Percentiles rank a stretch among this genome's conserved stretches.
Evolutionary conservation across 2,888 invertebrate genomes (phyloP).

Genomic region (Amorpha juglandis): DNA sequence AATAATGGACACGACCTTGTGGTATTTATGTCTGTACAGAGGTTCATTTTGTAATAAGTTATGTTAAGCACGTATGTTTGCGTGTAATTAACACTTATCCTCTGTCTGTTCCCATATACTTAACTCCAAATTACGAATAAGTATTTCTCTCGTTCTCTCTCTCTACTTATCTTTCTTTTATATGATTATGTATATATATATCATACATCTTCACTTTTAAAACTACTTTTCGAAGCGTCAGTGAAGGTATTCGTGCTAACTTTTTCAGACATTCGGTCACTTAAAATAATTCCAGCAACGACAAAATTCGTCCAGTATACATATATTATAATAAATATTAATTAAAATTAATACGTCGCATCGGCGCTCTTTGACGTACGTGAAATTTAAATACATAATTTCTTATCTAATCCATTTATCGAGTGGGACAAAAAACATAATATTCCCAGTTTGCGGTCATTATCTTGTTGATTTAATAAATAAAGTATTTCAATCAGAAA

Average conservation of each 20-base stretch:
- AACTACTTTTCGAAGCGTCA: too few species aligned
- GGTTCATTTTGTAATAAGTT: too few species aligned
- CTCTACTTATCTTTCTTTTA: too few species aligned
- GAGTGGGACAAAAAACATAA: not conserved
- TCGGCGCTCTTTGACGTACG: not conserved
- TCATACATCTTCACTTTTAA: too few species aligned
- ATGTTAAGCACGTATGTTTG: too few species aligned
- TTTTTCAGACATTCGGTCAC: not conserved
- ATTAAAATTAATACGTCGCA: not conserved
- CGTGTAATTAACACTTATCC: too few species aligned
- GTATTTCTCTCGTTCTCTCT: too few species aligned
- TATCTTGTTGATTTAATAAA: not conserved
- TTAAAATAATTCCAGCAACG: not conserved
- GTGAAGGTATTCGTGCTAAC: too few species aligned
- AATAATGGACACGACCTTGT: not conserved
- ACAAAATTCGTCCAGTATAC: not conserved
- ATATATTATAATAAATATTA: not conserved
- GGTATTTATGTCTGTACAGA: too few species aligned
- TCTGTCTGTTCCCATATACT: too few species aligned
- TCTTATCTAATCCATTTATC: conserved; percentile 6
- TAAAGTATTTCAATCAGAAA: not conserved
- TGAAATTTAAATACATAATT: conserved; percentile 16
- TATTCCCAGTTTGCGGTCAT: not conserved
- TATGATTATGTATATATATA: too few species aligned
- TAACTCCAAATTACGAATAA: too few species aligned